phyloP scores from a whole-genome alignment of 1,140 invertebrate genomes.

The Aphelinus certus region DNA sequence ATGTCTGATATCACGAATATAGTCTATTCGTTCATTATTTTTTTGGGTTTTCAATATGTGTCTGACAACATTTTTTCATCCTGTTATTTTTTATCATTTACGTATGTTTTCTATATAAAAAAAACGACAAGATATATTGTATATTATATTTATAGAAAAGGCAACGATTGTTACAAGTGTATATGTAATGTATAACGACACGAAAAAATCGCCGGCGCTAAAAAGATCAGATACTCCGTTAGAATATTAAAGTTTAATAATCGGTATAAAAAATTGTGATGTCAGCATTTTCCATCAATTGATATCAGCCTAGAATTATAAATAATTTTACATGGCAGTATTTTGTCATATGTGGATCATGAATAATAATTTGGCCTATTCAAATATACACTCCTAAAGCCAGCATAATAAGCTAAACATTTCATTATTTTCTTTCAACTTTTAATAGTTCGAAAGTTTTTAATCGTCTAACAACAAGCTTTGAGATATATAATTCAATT shows the following conservation, averaged over 20 bases:
- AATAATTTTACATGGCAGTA: slow-evolving; percentile 41
- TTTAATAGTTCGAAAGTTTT: background rate
- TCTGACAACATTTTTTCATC: background rate
- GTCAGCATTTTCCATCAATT: background rate
- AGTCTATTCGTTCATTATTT: slow-evolving; percentile 12
- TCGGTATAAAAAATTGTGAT: slow-evolving; percentile 29
- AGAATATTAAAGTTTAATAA: slow-evolving; percentile 30
- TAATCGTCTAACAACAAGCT: slow-evolving; percentile 27
- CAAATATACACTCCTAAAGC: slow-evolving; percentile 9
- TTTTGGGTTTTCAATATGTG: background rate
- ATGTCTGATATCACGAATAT: slow-evolving; percentile 32
- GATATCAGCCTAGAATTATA: slow-evolving; percentile 18
- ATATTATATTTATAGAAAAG: slow-evolving; percentile 50
- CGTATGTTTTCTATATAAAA: slow-evolving; percentile 8
- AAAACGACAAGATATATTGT: slow-evolving; percentile 36
- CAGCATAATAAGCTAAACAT: slow-evolving; percentile 25
- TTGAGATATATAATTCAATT: background rate
- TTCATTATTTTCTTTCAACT: slow-evolving; percentile 17
- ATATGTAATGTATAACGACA: slow-evolving; percentile 40
- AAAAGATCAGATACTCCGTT: slow-evolving; percentile 5
- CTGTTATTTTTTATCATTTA: slow-evolving; percentile 1
- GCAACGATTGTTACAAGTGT: slow-evolving; percentile 46
- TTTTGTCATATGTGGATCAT: slow-evolving; percentile 15
- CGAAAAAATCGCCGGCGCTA: slow-evolving; percentile 33
- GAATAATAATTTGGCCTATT: slow-evolving; percentile 35